Evolutionary conservation across 2,888 invertebrate species (phyloP).

Genomic region (Agriotes lineatus): DNA sequence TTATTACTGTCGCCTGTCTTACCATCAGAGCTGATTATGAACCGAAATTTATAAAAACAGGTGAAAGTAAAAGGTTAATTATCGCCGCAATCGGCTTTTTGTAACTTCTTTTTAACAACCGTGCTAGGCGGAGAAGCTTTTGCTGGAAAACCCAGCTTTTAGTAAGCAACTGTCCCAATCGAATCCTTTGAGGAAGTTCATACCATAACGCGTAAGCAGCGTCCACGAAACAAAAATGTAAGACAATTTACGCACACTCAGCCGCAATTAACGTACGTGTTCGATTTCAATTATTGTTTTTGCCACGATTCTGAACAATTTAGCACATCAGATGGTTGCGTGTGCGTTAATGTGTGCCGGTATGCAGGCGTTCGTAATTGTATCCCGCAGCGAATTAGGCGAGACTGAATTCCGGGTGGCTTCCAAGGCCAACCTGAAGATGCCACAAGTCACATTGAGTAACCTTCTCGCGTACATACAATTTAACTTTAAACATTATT

Average conservation of each 20-base stretch:
- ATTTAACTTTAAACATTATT: neutral
- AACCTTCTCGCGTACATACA: conserved; percentile 14
- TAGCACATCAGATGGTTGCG: conserved; percentile 4
- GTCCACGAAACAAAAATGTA: conserved; percentile 7
- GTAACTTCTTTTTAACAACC: no score
- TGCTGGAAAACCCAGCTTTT: no score
- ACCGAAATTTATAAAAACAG: no score
- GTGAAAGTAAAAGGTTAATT: no score
- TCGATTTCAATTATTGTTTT: neutral
- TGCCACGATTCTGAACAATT: conserved; percentile 2
- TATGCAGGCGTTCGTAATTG: conserved; percentile 6
- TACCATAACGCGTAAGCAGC: no score
- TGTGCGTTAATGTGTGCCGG: conserved; percentile 5
- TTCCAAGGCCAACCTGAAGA: conserved; percentile 11
- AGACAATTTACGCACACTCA: neutral
- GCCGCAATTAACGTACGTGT: conserved; percentile 5
- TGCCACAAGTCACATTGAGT: conserved; percentile 16
- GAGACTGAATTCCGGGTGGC: conserved; percentile 27
- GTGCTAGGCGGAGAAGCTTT: no score
- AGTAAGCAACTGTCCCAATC: no score
- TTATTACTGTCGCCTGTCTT: no score
- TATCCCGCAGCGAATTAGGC: conserved; percentile 18
- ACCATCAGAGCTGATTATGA: no score
- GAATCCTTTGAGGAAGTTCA: no score
- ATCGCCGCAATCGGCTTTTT: no score